Evolutionary conservation across 2,888 invertebrate genomes (phyloP), one percentile per base, ranked within the genome.

Genomic region (Mamestra brassicae): DNA sequence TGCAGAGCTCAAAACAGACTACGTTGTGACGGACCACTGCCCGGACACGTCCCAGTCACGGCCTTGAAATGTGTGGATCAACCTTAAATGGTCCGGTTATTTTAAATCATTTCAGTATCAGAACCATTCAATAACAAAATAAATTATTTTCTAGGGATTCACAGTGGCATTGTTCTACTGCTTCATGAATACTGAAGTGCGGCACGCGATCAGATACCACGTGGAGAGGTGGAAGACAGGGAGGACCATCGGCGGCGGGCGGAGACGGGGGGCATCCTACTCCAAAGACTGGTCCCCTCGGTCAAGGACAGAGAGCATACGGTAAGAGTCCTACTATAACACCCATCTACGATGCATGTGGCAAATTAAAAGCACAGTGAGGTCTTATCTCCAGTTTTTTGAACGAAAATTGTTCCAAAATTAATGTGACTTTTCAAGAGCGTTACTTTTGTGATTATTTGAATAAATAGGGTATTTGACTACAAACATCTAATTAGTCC

Each of bases 81-180:
- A 11, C 11, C 45, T 45, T 45, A 26, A 26, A 26, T 26, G 26
- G 26, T 26, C 26, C 26, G 1, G 26, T 26, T 26, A 26, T 26
- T 26, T 26, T 26, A 26, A 1, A 57, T 34, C 11, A 58, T 58
- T 58, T 58, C 15, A 15, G 36, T 17, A 36, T 6, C 8, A 15
- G 52, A 6, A 54, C 54, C 7, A 38, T 52, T 42, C 34, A 71
- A 38, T 74, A 65, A 17, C 38, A 1, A 74, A 50, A 7, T 15
- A 57, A 17, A 0, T 69, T 71, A 17, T 65, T 81, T 94, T 95
- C 5, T 95, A 99, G 99, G 99, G 99, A 78, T 98, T 99, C 90
- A 98, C 98, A 69, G 99, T 99, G 79, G 98, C 99, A 5, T 95
- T 99, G 77, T 98, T 99, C 95, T 99, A 99, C 96, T 99, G 99